phyloP scores from a whole-genome alignment of 2,113 vertebrate genomes.

The Gila orcuttii region DNA sequence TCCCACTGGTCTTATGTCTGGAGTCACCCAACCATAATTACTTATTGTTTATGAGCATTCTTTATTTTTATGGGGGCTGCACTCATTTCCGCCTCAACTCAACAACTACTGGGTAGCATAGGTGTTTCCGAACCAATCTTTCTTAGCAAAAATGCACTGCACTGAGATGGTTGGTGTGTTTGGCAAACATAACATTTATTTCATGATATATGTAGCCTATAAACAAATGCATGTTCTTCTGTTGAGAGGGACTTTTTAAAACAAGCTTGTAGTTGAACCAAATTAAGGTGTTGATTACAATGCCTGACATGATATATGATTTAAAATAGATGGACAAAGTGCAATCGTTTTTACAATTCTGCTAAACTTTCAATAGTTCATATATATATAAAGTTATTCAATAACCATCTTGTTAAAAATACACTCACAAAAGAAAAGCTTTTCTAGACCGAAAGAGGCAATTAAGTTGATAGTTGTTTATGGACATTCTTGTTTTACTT shows the following conservation, averaged over 20 bases:
- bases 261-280: conserved; percentile 34
- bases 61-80: neutral
- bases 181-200: conserved; percentile 33
- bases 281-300: conserved; percentile 4
- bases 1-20: conserved; percentile 58
- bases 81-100: neutral
- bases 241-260: conserved; percentile 10
- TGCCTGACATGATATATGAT: neutral
- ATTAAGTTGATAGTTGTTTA: neutral
- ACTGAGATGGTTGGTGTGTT: conserved; percentile 18
- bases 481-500: neutral
- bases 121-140: neutral
- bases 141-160: neutral
- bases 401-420: conserved; percentile 6
- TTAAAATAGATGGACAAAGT: conserved; percentile 19
- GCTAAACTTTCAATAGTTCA: conserved; percentile 3
- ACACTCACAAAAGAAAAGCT: neutral
- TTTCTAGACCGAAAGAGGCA: neutral
- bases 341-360: neutral
- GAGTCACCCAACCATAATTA: neutral
- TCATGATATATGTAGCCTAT: neutral
- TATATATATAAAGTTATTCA: neutral
- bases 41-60: neutral
- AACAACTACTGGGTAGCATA: conserved; percentile 3
- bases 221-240: conserved; percentile 13